Evolutionary conservation across 2,888 invertebrate species (phyloP), one percentile per base, ranked within the genome.

Genomic region (Spilosoma lubricipeda): DNA sequence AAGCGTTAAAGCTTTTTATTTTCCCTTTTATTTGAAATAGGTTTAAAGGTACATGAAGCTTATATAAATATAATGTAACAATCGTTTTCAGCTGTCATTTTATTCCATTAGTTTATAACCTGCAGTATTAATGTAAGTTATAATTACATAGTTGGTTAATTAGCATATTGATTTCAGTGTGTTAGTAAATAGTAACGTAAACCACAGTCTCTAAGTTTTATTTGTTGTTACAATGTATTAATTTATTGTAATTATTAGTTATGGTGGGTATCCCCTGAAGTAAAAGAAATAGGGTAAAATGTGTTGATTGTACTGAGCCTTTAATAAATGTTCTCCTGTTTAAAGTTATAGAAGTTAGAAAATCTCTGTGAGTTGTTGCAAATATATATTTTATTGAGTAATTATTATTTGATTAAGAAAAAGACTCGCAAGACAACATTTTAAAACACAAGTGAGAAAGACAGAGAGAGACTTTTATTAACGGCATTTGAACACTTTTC

Each of bases 131-230:
- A 56, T 56, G 23, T n/a, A 56, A 56, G n/a, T 23, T 56, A 1
- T n/a, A 8, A 27, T 27, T 27, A n/a, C n/a, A n/a, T n/a, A 27
- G 13, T 59, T 56, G n/a, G 8, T 3, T 27, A 59, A 39, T 11
- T n/a, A 27, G 0, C 18, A 20, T 20, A 42, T 23, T n/a, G 11
- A 27, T n/a, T 27, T 27, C 13, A 27, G n/a, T 27, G 11, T 59
- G 3, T 13, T 59, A 27, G 27, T 27, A 27, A 27, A 4, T 27
- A 59, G 9, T 63, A 78, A 80, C 75, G 83, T 79, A 82, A 84
- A 85, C 85, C 83, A 82, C 85, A 84, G 79, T 83, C 30, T 65
- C 27, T 59, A 59, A 27, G 8, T 52, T 27, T 8, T 27, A n/a
- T n/a, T 27, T 48, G 5, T 48, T 20, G 18, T 18, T 0, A n/a